phyloP scores from a whole-genome alignment of 92 coral and sea anemone species.

The Nematostella vectensis region DNA sequence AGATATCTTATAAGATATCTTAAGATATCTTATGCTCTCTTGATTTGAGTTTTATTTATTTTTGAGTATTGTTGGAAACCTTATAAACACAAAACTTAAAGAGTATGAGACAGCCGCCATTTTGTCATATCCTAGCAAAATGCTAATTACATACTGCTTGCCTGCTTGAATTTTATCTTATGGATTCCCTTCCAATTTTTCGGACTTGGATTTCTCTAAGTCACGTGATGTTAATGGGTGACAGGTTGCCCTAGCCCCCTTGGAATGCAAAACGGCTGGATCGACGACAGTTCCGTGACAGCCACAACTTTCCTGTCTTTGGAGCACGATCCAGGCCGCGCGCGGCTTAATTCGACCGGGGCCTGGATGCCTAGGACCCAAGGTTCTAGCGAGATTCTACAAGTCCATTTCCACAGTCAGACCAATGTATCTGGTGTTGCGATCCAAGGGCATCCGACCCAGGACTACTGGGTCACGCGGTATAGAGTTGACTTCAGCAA shows the following conservation, averaged over 20 bases:
- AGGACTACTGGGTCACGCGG: slow-evolving; percentile 59
- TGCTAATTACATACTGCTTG: too few species aligned
- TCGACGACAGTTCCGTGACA: slow-evolving; percentile 51
- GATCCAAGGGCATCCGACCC: slow-evolving; percentile 66
- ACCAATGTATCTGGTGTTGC: slow-evolving; percentile 64
- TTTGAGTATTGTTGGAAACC: too few species aligned
- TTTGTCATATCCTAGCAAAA: too few species aligned
- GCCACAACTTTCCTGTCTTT: slow-evolving; percentile 55
- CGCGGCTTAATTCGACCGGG: slow-evolving; percentile 71
- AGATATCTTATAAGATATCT: too few species aligned
- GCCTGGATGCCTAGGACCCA: slow-evolving; percentile 77
- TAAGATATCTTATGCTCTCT: too few species aligned
- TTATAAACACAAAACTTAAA: too few species aligned
- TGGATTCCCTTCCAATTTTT: too few species aligned
- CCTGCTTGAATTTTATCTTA: too few species aligned
- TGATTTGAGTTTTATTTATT: too few species aligned
- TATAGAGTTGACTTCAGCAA: slow-evolving; percentile 48
- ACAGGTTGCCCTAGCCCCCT: slow-evolving; percentile 43
- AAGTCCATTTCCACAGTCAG: slow-evolving; percentile 51
- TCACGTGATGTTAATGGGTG: too few species aligned
- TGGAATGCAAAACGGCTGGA: slow-evolving; percentile 71
- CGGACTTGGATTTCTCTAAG: too few species aligned
- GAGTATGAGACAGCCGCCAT: too few species aligned
- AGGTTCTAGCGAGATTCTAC: slow-evolving; percentile 50
- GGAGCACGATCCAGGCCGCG: slow-evolving; percentile 65